Percentiles rank a stretch among this genome's conserved stretches.
Evolutionary conservation across 2,797 vertebrate species (phyloP).

Genomic region (Karalla daura): DNA sequence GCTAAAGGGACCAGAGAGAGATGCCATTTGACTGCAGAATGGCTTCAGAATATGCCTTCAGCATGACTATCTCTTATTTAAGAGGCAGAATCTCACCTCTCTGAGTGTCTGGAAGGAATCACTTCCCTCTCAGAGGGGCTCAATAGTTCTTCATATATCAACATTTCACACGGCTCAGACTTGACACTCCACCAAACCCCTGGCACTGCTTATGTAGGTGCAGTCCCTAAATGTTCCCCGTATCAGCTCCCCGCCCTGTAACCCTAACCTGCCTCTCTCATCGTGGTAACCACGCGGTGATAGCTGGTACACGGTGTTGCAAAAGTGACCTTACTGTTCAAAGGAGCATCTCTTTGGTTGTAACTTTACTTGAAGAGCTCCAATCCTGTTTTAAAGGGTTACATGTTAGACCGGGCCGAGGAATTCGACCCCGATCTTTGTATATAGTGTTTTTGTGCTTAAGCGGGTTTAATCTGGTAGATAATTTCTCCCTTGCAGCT

Average conservation of each 20-base stretch:
- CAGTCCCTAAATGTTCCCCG: slow-evolving; percentile 2
- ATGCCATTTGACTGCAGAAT: slow-evolving; percentile 40
- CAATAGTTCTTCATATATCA: slow-evolving; percentile 3
- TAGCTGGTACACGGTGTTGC: slow-evolving; percentile 17
- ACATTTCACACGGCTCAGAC: slow-evolving; percentile 9
- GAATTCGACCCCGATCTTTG: slow-evolving; percentile 14
- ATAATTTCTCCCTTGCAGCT: background rate
- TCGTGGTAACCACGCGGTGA: slow-evolving; percentile 1
- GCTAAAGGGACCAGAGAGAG: slow-evolving; percentile 51
- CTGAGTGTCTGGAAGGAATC: slow-evolving; percentile 1
- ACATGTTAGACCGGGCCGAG: slow-evolving; percentile 17
- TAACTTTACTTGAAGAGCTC: slow-evolving; percentile 38
- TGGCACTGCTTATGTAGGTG: slow-evolving; percentile 15
- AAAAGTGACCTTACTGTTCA: slow-evolving; percentile 1
- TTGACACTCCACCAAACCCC: slow-evolving; percentile 1
- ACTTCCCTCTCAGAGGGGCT: slow-evolving; percentile 61
- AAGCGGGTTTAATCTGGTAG: background rate
- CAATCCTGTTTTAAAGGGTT: slow-evolving; percentile 52
- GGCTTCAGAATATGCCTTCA: slow-evolving; percentile 31
- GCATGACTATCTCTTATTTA: slow-evolving; percentile 39
- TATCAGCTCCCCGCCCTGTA: slow-evolving; percentile 35
- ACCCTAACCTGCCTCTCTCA: slow-evolving; percentile 15
- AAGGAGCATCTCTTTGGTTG: background rate
- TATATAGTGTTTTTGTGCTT: slow-evolving; percentile 42
- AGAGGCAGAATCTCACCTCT: slow-evolving; percentile 30